phyloP scores from a whole-genome alignment of 2,797 vertebrate genomes.

The Rachycentron canadum region DNA sequence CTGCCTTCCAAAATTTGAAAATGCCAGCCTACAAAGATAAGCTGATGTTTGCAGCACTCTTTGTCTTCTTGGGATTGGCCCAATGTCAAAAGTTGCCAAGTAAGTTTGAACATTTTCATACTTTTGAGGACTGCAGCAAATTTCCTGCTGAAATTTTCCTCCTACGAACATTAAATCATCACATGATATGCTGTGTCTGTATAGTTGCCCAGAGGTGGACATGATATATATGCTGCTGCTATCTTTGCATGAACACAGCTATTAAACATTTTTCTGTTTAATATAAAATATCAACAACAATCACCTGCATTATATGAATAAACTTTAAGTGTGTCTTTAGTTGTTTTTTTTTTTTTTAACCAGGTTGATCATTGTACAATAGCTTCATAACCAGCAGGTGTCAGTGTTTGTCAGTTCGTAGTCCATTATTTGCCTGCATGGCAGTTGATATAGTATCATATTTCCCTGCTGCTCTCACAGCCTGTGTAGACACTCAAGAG shows the following conservation, averaged over 20 bases:
- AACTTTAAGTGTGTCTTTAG: not conserved
- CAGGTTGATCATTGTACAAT: not conserved
- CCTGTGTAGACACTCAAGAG: conserved; percentile 10
- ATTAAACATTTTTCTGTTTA: not conserved
- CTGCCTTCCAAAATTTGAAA: conserved; percentile 63
- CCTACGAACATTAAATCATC: not conserved
- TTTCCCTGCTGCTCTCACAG: conserved; percentile 12
- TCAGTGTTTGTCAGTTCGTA: conserved; percentile 60
- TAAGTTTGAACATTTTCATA: conserved; percentile 67
- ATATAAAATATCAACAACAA: not conserved
- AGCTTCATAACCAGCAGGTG: conserved; percentile 70
- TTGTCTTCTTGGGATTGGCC: conserved; percentile 67
- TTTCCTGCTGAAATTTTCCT: not conserved
- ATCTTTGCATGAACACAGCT: not conserved
- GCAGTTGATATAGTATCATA: not conserved
- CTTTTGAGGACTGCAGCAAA: not conserved
- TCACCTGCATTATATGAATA: not conserved
- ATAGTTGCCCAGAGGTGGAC: not conserved
- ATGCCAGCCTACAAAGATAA: conserved; percentile 73
- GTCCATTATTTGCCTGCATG: not conserved
- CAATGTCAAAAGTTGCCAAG: conserved; percentile 82
- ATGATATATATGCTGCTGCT: not conserved
- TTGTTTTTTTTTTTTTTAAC: not conserved
- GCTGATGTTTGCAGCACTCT: conserved; percentile 73
- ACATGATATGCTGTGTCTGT: not conserved